These are phyloP conservation scores for Papilio helenus DNA, from an alignment of 1,140 invertebrate genomes.

Conservation along the genomic window DNA sequence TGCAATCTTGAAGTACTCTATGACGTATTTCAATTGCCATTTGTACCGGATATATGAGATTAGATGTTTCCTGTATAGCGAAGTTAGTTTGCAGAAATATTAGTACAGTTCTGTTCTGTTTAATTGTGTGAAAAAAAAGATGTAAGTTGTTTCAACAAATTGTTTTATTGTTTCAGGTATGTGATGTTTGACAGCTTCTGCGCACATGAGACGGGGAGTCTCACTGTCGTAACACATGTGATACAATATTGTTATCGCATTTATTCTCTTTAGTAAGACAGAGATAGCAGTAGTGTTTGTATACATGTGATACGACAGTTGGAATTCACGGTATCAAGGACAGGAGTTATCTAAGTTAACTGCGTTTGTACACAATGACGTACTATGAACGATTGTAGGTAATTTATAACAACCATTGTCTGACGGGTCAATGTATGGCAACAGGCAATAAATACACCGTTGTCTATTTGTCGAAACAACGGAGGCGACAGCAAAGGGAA, in stretches of 20 bases:
- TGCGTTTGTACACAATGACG: constrained; percentile 2
- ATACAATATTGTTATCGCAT: not conserved
- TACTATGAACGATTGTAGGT: not conserved
- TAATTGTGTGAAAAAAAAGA: not conserved
- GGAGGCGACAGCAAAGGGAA: constrained; percentile 89
- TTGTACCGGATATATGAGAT: not conserved
- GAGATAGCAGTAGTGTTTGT: not conserved
- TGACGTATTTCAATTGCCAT: not conserved
- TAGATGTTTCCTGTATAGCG: not conserved
- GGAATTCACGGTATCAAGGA: not conserved
- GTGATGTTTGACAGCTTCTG: constrained; percentile 16
- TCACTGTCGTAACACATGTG: not conserved
- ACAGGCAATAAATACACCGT: constrained; percentile 30
- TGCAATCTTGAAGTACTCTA: not conserved
- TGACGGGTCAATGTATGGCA: constrained; percentile 28
- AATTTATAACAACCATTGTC: constrained; percentile 35
- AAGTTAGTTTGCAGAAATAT: not conserved
- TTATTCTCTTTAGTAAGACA: not conserved
- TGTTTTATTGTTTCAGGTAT: constrained; percentile 50
- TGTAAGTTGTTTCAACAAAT: constrained; percentile 24
- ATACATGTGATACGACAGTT: not conserved
- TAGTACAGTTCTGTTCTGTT: not conserved
- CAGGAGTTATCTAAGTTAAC: not conserved
- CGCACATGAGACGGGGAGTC: not conserved
- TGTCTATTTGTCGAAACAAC: constrained; percentile 35